Evolutionary conservation across 2,797 vertebrate genomes (phyloP).

Genomic region (Muscicapa striata): DNA sequence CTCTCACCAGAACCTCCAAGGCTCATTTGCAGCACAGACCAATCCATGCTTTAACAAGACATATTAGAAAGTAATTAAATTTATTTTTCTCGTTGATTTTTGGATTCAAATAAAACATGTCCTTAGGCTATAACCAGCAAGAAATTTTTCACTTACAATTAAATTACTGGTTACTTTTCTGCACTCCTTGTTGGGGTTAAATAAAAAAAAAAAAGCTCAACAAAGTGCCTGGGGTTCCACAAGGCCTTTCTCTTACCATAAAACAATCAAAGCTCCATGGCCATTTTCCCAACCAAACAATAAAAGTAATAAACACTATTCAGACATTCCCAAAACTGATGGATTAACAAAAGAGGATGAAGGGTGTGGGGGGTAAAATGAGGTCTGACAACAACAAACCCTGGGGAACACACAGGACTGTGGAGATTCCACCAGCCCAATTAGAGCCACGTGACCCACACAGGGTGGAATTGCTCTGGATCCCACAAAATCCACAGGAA

Average conservation of each 20-base stretch:
- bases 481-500: not conserved
- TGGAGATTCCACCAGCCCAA: not conserved
- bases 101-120: constrained; percentile 14
- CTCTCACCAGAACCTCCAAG: not conserved
- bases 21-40: not conserved
- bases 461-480: not conserved
- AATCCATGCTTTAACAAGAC: constrained; percentile 16
- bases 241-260: constrained; percentile 42
- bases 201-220: not conserved
- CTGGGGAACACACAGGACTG: not conserved
- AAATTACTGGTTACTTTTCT: constrained; percentile 53
- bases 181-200: constrained; percentile 46
- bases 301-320: constrained; percentile 53
- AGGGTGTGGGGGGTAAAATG: constrained; percentile 18
- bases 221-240: constrained; percentile 24
- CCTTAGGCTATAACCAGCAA: constrained; percentile 38
- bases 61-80: constrained; percentile 57
- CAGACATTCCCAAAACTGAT: not conserved
- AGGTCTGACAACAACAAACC: constrained; percentile 50
- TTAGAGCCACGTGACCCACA: not conserved
- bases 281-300: constrained; percentile 35
- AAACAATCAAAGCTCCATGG: constrained; percentile 43
- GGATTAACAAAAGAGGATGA: constrained; percentile 16
- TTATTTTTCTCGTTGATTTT: constrained; percentile 62
- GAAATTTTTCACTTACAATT: constrained; percentile 49